These are phyloP conservation scores for Bombus turneri DNA, from an alignment of 1,140 invertebrate genomes.

Conservation along the genomic window DNA sequence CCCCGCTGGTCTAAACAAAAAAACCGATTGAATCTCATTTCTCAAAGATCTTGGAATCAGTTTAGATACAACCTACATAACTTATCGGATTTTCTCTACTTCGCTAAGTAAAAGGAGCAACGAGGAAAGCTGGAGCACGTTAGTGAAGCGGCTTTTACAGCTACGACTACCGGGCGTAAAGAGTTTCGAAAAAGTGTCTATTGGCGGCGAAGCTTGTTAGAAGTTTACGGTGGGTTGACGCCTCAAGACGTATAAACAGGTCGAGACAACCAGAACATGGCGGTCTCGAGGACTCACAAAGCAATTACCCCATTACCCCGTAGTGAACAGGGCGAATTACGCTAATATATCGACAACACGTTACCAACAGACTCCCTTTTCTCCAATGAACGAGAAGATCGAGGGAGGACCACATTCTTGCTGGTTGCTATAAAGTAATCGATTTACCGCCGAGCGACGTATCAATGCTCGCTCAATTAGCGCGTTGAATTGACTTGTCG, in stretches of 20 bases:
- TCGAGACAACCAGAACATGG: constrained; percentile 30
- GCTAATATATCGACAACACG: constrained; percentile 63
- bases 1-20: not conserved
- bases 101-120: constrained; percentile 12
- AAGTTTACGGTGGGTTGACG: not conserved
- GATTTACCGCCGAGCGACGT: constrained; percentile 62
- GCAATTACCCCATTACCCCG: constrained; percentile 65
- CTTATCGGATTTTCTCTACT: not conserved
- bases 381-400: not conserved
- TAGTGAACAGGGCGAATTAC: constrained; percentile 57
- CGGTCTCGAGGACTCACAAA: constrained; percentile 46
- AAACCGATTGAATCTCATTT: not conserved
- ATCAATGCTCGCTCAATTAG: constrained; percentile 74
- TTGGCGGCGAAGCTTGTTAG: constrained; percentile 30
- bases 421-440: constrained; percentile 66
- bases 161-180: constrained; percentile 36
- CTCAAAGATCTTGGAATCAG: not conserved
- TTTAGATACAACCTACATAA: not conserved
- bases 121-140: not conserved
- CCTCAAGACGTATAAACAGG: constrained; percentile 45
- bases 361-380: not conserved
- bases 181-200: constrained; percentile 33
- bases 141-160: constrained; percentile 6
- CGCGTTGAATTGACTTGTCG: constrained; percentile 63
- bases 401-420: constrained; percentile 36